A percentile compares a stretch with the other conserved stretches of the same genome.
Conservation (phyloP, 1,140 invertebrate species). For the Monomorium pharaonis region DNA sequence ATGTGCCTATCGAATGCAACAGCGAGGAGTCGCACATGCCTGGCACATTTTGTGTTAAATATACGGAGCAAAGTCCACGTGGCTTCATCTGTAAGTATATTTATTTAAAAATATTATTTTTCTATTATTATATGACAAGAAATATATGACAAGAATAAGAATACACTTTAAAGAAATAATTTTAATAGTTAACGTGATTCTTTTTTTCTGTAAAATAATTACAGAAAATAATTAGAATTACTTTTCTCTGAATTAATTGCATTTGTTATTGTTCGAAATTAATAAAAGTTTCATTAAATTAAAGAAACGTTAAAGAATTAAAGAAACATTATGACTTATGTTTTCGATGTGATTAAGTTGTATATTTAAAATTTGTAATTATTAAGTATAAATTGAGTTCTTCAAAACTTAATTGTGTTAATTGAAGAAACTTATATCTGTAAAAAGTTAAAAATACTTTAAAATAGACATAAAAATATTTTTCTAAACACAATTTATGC, state of each 20-base stretch:
- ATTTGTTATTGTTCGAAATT: neutral
- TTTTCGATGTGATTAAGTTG: neutral
- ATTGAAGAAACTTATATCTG: neutral
- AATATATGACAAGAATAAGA: too few species aligned
- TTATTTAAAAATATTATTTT: neutral
- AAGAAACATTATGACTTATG: neutral
- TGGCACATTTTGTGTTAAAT: constrained; percentile 97
- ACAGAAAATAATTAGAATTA: neutral
- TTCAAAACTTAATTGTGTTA: neutral
- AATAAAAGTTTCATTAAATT: too few species aligned
- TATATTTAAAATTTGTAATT: neutral
- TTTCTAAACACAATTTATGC: neutral
- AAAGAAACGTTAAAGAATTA: too few species aligned
- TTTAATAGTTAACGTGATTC: neutral
- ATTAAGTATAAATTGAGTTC: neutral
- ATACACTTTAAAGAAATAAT: too few species aligned
- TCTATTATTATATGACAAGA: neutral
- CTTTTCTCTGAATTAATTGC: neutral
- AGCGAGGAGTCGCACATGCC: constrained; percentile 95
- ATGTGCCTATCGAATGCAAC: constrained; percentile 95
- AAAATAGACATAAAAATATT: neutral
- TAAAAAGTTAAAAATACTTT: neutral
- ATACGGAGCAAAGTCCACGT: constrained; percentile 94
- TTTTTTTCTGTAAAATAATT: constrained; percentile 8
- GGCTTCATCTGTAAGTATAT: constrained; percentile 94